phyloP scores from a whole-genome alignment of 2,797 vertebrate genomes.

The Zenarchopterus dispar region DNA sequence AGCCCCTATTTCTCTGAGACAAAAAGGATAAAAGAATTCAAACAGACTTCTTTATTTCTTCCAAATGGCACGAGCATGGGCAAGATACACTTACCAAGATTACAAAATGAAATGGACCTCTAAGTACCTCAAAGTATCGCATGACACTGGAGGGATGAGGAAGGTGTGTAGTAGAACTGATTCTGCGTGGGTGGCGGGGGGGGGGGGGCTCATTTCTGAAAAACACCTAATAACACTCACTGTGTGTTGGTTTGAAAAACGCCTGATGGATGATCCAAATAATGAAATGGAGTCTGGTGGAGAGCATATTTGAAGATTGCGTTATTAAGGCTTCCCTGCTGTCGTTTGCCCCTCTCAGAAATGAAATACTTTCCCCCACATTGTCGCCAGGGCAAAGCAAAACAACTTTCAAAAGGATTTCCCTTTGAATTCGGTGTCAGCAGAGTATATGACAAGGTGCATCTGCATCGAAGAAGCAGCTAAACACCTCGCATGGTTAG shows the following conservation, averaged over 20 bases:
- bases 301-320: constrained; percentile 36
- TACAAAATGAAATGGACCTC: constrained; percentile 85
- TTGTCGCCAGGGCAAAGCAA: constrained; percentile 40
- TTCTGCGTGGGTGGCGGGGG: constrained; percentile 17
- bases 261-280: constrained; percentile 57
- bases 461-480: constrained; percentile 35
- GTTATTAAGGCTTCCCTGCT: constrained; percentile 41
- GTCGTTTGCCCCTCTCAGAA: not conserved
- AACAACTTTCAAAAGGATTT: constrained; percentile 38
- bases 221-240: constrained; percentile 56
- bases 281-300: constrained; percentile 38
- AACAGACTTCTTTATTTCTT: constrained; percentile 62
- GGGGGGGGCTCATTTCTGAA: constrained; percentile 34
- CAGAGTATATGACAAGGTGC: constrained; percentile 14
- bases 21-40: constrained; percentile 41
- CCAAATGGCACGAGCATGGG: constrained; percentile 64
- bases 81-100: constrained; percentile 82
- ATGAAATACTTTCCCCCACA: constrained; percentile 13
- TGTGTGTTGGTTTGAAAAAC: constrained; percentile 50
- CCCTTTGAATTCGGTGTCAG: constrained; percentile 14
- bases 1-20: constrained; percentile 20
- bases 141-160: constrained; percentile 65
- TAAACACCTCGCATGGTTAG: constrained; percentile 32
- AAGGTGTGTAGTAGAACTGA: constrained; percentile 27
- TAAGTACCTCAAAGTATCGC: constrained; percentile 79